Evolutionary conservation across 2,113 vertebrate genomes (phyloP), one percentile per base, ranked within the genome.

Genomic region (Callionymus lyra): DNA sequence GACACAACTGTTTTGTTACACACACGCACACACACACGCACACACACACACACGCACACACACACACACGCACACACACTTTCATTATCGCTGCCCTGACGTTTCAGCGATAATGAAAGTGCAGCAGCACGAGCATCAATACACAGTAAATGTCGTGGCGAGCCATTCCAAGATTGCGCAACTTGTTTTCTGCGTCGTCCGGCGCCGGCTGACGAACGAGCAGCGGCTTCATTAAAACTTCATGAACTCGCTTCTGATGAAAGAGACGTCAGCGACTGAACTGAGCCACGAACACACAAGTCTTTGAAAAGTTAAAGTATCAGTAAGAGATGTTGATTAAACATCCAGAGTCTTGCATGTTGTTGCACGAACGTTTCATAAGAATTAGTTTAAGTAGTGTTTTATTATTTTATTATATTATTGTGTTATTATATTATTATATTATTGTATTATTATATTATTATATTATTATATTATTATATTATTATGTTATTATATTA

Each of bases 1-100:
- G 59, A 68, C 65, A 32, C 8, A 27, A 40, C 42, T 49, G 17
- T 16, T 9, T n/a, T 21, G 38, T 31, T 47, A 49, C n/a, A 42
- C 21, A 40, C 33, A 32, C 2, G 15, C 34, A 53, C 35, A n/a
- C 16, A 39, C 10, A 10, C 38, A 9, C 4, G 12, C n/a, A 15
- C n/a, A 10, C 15, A 17, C 46, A 42, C 48, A 17, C 18, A 8
- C n/a, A 27, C 38, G 27, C 50, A 49, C 13, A 40, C 27, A 41
- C 33, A 33, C 2, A 17, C 34, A 53, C 35, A n/a, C 16, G 16
- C 10, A 18, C 38, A 18, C 11, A 18, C 27, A 32, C 27, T 8
- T 27, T 27, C 8, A n/a, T 8, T 27, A 27, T 14, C n/a, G 12
- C 31, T 15, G 41, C 41, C 3, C 19, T 21, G 9, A n/a, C 40